phyloP scores from a whole-genome alignment of 2,113 vertebrate genomes.

The Pan troglodytes region DNA sequence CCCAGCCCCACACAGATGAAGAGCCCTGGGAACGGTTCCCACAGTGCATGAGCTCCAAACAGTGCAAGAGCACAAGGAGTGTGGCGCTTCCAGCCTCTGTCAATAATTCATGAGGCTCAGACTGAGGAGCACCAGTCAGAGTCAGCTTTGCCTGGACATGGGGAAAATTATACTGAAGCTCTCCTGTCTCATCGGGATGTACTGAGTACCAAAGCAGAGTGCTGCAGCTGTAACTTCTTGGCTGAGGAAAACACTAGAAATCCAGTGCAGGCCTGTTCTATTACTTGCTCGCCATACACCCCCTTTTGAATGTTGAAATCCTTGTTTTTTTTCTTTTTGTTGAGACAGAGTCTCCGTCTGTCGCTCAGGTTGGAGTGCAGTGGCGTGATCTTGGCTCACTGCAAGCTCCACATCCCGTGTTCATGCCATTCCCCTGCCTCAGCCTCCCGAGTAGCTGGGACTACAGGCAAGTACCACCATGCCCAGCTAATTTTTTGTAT shows the following conservation, averaged over 20 bases:
- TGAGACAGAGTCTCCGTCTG: too few species aligned
- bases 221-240: neutral
- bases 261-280: neutral
- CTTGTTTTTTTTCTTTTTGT: neutral
- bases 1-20: neutral
- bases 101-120: slow-evolving; percentile 73
- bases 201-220: neutral
- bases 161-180: slow-evolving; percentile 37
- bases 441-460: too few species aligned
- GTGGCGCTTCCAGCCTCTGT: neutral
- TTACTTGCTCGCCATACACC: neutral
- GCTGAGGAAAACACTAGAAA: neutral
- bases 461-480: too few species aligned
- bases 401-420: too few species aligned
- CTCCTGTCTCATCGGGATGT: slow-evolving; percentile 37
- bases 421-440: too few species aligned
- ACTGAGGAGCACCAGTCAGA: slow-evolving; percentile 62
- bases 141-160: slow-evolving; percentile 37
- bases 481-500: too few species aligned
- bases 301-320: neutral
- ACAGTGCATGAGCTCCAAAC: slow-evolving; percentile 50
- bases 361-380: too few species aligned
- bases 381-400: too few species aligned
- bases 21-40: slow-evolving; percentile 45
- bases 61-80: slow-evolving; percentile 25